phyloP scores from a whole-genome alignment of 2,888 invertebrate genomes.

The Frankliniella fusca region DNA sequence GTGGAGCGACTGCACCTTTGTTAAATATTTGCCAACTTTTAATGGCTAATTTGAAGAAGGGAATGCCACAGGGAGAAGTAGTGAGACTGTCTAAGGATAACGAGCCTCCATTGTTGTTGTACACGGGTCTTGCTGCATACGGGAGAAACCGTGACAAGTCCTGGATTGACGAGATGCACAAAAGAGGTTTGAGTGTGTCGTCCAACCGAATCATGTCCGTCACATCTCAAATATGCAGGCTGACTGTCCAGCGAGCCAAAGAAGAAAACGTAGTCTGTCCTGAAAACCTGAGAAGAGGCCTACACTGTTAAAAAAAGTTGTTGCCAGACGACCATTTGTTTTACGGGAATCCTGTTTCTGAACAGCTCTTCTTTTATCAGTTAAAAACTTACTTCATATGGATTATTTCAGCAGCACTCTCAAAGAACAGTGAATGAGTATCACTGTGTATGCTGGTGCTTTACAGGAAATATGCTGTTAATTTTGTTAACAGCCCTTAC shows the following conservation, averaged over 20 bases:
- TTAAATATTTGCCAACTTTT: not conserved
- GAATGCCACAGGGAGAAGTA: not conserved
- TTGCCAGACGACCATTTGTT: no score
- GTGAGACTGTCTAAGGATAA: not conserved
- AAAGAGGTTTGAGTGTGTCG: not conserved
- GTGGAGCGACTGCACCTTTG: not conserved
- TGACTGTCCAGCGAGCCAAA: not conserved
- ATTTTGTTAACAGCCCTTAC: no score
- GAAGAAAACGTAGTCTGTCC: not conserved
- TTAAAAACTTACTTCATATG: no score
- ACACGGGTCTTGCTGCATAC: not conserved
- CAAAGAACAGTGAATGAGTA: no score
- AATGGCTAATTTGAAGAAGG: not conserved
- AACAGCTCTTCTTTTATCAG: no score
- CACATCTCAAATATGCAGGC: not conserved
- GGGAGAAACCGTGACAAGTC: not conserved
- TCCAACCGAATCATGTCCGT: not conserved
- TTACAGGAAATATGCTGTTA: no score
- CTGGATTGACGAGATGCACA: not conserved
- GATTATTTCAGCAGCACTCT: no score
- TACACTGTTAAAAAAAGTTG: no score
- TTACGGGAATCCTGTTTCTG: no score
- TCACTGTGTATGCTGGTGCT: no score
- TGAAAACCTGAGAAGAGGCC: not conserved
- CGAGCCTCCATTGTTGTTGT: not conserved